These are phyloP conservation scores for Platalea minor DNA, from an alignment of 2,797 vertebrate genomes.

Conservation along the genomic window DNA sequence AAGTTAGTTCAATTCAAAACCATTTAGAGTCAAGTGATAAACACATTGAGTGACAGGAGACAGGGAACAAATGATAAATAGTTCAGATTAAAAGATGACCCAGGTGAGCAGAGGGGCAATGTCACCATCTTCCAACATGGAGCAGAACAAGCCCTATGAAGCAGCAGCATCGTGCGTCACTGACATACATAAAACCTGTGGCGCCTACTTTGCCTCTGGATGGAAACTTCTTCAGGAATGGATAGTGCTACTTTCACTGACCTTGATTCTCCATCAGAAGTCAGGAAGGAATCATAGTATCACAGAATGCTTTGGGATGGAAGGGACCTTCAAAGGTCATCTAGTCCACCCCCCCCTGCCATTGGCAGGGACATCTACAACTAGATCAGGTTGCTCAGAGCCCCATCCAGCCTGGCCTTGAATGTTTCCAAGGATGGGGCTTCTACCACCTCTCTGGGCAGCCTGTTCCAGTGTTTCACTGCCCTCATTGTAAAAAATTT, in stretches of 20 bases:
- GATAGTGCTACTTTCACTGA: background rate
- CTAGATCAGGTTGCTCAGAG: too few relatives aligned
- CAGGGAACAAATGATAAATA: background rate
- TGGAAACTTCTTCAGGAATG: background rate
- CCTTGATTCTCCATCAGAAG: background rate
- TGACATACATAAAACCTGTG: background rate
- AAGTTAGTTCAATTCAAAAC: background rate
- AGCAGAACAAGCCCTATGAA: background rate
- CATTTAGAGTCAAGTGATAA: background rate
- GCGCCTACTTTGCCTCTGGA: background rate
- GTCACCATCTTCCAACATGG: background rate
- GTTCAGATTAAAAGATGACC: background rate
- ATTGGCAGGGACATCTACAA: too few relatives aligned
- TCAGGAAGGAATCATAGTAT: background rate
- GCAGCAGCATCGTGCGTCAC: rapidly evolving
- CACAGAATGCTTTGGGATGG: too few relatives aligned
- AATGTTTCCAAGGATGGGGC: too few relatives aligned
- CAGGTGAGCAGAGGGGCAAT: background rate
- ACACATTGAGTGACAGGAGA: background rate
- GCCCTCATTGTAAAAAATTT: too few relatives aligned
- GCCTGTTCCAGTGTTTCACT: too few relatives aligned
- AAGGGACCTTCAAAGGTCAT: too few relatives aligned
- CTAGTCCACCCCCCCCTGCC: too few relatives aligned
- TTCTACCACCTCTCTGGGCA: too few relatives aligned
- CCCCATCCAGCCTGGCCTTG: too few relatives aligned